A percentile compares a stretch with the other conserved stretches of the same genome.
Conservation (phyloP, 2,888 invertebrate genomes). For the Ormyrus pomaceus region DNA sequence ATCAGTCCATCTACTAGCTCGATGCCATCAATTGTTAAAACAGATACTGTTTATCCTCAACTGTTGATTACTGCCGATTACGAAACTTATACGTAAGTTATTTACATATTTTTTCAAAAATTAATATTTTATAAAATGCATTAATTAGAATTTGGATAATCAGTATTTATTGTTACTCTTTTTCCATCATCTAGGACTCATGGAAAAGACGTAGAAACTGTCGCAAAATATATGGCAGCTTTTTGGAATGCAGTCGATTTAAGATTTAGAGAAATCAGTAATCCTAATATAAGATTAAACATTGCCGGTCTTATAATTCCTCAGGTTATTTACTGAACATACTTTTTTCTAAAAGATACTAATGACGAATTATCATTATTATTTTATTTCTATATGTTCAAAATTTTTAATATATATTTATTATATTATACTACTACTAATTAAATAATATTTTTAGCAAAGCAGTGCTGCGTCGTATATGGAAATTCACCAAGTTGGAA, state of each 20-base stretch:
- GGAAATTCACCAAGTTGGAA: not conserved
- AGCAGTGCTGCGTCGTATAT: conserved; percentile 4
- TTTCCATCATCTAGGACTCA: conserved; percentile 12
- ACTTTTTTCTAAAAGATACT: too few species aligned
- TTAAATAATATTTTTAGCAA: conserved; percentile 15
- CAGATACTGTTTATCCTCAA: conserved; percentile 36
- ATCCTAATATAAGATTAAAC: conserved; percentile 33
- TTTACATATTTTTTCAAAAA: too few species aligned
- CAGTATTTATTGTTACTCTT: too few species aligned
- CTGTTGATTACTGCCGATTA: conserved; percentile 39
- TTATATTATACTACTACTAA: too few species aligned
- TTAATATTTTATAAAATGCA: too few species aligned
- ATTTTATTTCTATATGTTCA: too few species aligned
- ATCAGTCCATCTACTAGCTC: too few species aligned
- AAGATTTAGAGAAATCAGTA: conserved; percentile 27
- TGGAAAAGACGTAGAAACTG: not conserved
- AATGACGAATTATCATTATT: too few species aligned
- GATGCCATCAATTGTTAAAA: not conserved
- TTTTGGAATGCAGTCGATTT: conserved; percentile 48
- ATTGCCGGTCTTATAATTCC: conserved; percentile 46
- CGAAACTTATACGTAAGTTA: conserved; percentile 39
- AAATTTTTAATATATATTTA: too few species aligned
- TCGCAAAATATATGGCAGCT: conserved; percentile 33
- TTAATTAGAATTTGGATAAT: too few species aligned
- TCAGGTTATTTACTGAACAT: conserved; percentile 1